These are phyloP conservation scores for Argyrosomus regius DNA, from an alignment of 2,797 vertebrate genomes.

Conservation along the genomic window DNA sequence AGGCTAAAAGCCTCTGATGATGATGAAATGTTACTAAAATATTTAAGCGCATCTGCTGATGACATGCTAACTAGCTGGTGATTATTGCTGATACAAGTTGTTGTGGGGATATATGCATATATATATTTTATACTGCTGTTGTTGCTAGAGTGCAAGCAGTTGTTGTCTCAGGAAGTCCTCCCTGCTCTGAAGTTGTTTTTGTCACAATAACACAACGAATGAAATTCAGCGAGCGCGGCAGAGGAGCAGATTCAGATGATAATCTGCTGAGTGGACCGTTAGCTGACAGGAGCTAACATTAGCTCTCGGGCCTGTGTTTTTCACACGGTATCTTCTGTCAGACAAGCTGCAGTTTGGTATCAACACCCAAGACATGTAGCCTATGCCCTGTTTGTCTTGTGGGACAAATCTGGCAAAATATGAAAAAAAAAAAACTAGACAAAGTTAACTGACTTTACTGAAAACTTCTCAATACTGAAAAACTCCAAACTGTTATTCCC, in stretches of 20 bases:
- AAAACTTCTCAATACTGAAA: neutral
- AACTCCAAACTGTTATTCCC: neutral
- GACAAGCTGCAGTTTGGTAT: conserved; percentile 14
- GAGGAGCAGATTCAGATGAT: conserved; percentile 26
- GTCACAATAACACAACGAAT: conserved; percentile 33
- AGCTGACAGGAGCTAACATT: conserved; percentile 37
- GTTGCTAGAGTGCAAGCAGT: neutral
- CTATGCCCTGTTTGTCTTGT: neutral
- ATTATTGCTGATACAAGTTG: conserved; percentile 4
- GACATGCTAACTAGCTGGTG: neutral
- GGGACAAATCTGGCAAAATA: conserved; percentile 20
- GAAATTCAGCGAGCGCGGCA: conserved; percentile 4
- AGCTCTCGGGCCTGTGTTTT: conserved; percentile 37
- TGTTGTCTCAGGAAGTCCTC: conserved; percentile 12
- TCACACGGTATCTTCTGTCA: conserved; percentile 24
- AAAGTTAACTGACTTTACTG: conserved; percentile 2
- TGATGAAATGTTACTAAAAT: conserved; percentile 52
- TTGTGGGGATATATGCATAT: neutral
- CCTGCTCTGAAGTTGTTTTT: neutral
- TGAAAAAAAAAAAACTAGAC: neutral
- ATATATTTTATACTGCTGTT: conserved; percentile 2
- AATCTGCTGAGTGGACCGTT: conserved; percentile 43
- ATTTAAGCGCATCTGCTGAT: conserved; percentile 8
- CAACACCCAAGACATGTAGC: neutral
- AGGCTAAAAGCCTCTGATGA: conserved; percentile 25